A percentile compares a stretch with the other conserved stretches of the same genome.
phyloP scores from a whole-genome alignment of 2,888 invertebrate genomes.

The Geotrupes spiniger region DNA sequence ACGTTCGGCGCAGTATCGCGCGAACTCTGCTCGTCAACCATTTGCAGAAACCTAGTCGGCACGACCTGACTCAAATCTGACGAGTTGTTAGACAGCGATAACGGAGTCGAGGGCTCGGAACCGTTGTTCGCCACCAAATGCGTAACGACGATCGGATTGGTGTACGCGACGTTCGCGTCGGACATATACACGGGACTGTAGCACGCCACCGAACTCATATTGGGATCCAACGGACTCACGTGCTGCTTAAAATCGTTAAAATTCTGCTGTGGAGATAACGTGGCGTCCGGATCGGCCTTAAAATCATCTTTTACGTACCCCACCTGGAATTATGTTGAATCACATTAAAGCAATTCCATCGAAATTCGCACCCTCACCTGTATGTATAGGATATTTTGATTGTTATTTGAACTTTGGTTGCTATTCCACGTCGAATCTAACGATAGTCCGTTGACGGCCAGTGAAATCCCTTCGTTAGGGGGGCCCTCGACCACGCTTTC shows the following conservation, averaged over 20 bases:
- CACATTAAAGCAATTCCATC: background rate
- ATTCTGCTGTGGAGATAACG: conserved; percentile 27
- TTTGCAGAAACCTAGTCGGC: conserved; percentile 40
- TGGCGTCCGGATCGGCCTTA: conserved; percentile 36
- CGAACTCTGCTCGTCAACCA: conserved; percentile 30
- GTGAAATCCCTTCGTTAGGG: conserved; percentile 34
- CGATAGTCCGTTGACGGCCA: conserved; percentile 35
- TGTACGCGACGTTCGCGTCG: conserved; percentile 36
- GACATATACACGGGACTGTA: conserved; percentile 58
- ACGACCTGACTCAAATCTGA: conserved; percentile 36
- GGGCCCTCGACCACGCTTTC: conserved; percentile 38
- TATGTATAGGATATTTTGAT: conserved; percentile 43
- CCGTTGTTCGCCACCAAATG: conserved; percentile 37
- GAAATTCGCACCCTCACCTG: conserved; percentile 39
- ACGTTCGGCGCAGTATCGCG: conserved; percentile 18
- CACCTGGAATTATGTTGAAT: conserved; percentile 35
- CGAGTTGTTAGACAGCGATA: conserved; percentile 35
- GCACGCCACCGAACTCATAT: conserved; percentile 58
- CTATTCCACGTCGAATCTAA: conserved; percentile 32
- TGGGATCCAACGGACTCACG: conserved; percentile 49
- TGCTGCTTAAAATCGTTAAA: conserved; percentile 42
- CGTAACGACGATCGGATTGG: conserved; percentile 44
- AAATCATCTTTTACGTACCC: conserved; percentile 46
- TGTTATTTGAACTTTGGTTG: conserved; percentile 21
- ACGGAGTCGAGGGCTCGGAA: conserved; percentile 31